These are phyloP conservation scores for Pogoniulus pusillus DNA, from an alignment of 2,797 vertebrate species.

Conservation along the genomic window DNA sequence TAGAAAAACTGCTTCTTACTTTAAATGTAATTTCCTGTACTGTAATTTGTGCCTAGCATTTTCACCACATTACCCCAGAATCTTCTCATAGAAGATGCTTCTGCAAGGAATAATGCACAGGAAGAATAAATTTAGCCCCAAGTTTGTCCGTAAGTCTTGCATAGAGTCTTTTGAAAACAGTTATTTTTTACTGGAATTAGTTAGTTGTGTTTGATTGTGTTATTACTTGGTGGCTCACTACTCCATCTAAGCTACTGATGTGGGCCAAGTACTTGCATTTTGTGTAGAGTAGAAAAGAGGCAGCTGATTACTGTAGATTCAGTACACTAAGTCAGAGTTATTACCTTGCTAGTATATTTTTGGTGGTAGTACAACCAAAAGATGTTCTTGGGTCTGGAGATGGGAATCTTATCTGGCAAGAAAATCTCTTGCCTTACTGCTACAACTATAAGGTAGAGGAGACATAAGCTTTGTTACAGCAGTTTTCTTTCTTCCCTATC, in stretches of 20 bases:
- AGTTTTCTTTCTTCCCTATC: not conserved
- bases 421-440: not conserved
- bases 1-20: not conserved
- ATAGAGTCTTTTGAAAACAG: not conserved
- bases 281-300: not conserved
- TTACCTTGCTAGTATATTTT: not conserved
- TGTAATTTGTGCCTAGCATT: not conserved
- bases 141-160: not conserved
- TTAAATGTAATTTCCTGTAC: not conserved
- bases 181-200: not conserved
- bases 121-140: not conserved
- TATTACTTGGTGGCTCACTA: not conserved
- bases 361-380: not conserved
- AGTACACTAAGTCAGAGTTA: not conserved
- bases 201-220: not conserved
- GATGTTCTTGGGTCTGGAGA: not conserved
- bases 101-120: not conserved
- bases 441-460: not conserved
- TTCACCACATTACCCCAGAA: not conserved
- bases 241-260: not conserved
- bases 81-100: not conserved
- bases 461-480: not conserved
- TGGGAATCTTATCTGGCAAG: not conserved
- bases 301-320: not conserved
- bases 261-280: not conserved